Evolutionary conservation across 1,140 invertebrate genomes (phyloP).

Genomic region (Epicauta chinensis): DNA sequence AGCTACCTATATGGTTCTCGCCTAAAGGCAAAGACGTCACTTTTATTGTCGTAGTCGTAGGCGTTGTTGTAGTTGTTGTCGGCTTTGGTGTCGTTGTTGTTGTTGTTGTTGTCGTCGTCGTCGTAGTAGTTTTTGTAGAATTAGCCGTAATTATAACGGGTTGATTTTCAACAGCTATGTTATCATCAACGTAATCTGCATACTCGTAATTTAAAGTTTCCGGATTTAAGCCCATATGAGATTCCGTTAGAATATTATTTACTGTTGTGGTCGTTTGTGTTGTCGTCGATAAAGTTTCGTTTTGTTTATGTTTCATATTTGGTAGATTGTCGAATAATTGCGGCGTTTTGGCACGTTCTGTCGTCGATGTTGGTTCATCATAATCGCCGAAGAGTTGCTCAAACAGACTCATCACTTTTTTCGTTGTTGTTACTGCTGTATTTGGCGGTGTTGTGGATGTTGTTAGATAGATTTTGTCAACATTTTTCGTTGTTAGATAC

Average conservation of each 20-base stretch:
- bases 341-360: constrained; percentile 21
- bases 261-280: constrained; percentile 2
- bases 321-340: constrained; percentile 20
- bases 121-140: constrained; percentile 14
- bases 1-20: constrained; percentile 35
- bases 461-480: constrained; percentile 20
- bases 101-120: constrained; percentile 28
- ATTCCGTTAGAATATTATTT: constrained; percentile 27
- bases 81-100: constrained; percentile 9
- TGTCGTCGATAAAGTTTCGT: constrained; percentile 1
- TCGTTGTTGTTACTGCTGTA: constrained; percentile 27
- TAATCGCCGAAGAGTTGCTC: constrained; percentile 41
- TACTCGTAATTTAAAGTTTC: constrained; percentile 27
- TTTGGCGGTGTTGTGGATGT: not conserved
- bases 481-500: constrained; percentile 23
- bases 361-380: constrained; percentile 31
- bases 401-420: constrained; percentile 35
- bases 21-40: constrained; percentile 41
- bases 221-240: constrained; percentile 26
- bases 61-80: constrained; percentile 13
- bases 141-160: constrained; percentile 7
- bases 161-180: constrained; percentile 31
- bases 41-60: constrained; percentile 19
- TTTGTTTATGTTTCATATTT: constrained; percentile 13
- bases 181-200: constrained; percentile 31